phyloP scores from a whole-genome alignment of 1,140 invertebrate genomes.

The Eumeta japonica region DNA sequence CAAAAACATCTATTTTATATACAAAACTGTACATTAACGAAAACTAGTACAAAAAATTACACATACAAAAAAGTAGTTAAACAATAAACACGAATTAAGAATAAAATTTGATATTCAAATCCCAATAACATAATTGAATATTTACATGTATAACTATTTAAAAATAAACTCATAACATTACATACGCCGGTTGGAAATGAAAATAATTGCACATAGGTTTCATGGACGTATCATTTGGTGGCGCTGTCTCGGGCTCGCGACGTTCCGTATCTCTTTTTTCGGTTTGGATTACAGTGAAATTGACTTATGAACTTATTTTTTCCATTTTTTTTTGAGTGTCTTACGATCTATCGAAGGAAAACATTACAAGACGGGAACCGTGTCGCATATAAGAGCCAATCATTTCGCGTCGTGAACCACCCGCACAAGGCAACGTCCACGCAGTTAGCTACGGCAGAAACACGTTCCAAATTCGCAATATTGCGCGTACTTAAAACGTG shows the following conservation, averaged over 20 bases:
- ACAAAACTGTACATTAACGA: slow-evolving; percentile 55
- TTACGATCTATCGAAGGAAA: no score
- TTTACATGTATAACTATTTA: slow-evolving; percentile 49
- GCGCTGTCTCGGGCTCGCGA: not conserved
- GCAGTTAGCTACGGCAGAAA: no score
- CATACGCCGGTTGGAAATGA: no score
- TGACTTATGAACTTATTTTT: no score
- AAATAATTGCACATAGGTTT: slow-evolving; percentile 52
- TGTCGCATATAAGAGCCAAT: no score
- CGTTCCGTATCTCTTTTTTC: slow-evolving; percentile 14
- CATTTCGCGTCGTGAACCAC: no score
- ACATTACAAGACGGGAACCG: no score
- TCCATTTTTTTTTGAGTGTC: no score
- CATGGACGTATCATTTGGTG: slow-evolving; percentile 33
- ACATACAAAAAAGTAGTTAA: slow-evolving; percentile 46
- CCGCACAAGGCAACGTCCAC: no score
- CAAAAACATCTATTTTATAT: slow-evolving; percentile 50
- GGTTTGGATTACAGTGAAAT: no score
- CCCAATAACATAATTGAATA: slow-evolving; percentile 51
- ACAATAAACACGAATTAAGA: slow-evolving; percentile 22
- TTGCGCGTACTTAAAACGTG: no score
- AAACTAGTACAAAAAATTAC: slow-evolving; percentile 43
- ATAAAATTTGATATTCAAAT: slow-evolving; percentile 44
- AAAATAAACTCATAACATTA: slow-evolving; percentile 50
- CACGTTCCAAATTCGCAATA: no score